Conservation (phyloP, 2,113 vertebrate species). For the Passer montanus region DNA sequence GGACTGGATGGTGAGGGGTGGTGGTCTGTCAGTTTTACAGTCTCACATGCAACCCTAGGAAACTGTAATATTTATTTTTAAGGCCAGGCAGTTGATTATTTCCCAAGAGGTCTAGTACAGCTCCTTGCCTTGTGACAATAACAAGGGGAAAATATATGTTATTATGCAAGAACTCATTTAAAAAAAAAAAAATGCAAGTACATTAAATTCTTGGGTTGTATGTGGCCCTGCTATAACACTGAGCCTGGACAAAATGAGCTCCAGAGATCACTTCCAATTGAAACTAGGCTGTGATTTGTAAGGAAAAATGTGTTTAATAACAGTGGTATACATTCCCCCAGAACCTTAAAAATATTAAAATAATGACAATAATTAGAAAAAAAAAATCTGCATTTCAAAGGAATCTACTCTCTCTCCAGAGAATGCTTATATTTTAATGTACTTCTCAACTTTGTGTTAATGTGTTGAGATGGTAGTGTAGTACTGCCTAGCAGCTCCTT, state of each 20-base stretch:
- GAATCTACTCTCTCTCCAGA: neutral
- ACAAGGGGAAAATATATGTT: neutral
- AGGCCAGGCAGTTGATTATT: neutral
- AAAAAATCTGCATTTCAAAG: neutral
- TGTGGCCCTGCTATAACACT: neutral
- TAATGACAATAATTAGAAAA: neutral
- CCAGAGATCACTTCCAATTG: neutral
- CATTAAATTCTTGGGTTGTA: neutral
- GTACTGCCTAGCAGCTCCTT: neutral
- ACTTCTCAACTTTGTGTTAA: neutral
- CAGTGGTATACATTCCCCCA: rapidly evolving
- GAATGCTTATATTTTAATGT: neutral
- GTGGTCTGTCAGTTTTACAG: neutral
- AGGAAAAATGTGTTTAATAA: neutral
- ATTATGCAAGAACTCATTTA: neutral
- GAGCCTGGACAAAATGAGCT: neutral
- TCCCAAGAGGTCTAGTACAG: neutral
- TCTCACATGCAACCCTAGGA: neutral
- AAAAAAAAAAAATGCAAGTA: neutral
- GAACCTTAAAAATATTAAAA: neutral
- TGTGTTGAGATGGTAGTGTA: neutral
- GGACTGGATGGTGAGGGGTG: neutral
- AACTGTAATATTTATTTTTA: neutral
- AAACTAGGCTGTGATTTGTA: neutral
- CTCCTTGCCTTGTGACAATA: neutral